phyloP scores from a whole-genome alignment of 2,113 vertebrate genomes.

The Aegotheles bennettii region DNA sequence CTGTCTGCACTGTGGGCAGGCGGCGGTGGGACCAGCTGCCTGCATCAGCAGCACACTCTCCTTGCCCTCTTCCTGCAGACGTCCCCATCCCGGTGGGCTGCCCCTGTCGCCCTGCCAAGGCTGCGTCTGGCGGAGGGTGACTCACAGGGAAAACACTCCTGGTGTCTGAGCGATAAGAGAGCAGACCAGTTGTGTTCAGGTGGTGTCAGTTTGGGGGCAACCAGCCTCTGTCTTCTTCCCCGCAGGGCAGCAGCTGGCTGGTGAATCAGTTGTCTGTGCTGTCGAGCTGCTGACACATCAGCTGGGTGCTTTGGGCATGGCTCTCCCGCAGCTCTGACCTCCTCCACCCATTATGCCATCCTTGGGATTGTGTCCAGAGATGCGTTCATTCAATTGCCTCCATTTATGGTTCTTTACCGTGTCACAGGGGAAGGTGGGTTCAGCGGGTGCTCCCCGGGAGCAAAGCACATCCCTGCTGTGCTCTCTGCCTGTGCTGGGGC shows the following conservation, averaged over 20 bases:
- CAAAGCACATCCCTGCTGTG: neutral
- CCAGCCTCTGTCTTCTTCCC: conserved; percentile 43
- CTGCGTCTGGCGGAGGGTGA: conserved; percentile 67
- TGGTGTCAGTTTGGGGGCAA: conserved; percentile 63
- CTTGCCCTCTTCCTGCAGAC: conserved; percentile 67
- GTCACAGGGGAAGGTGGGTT: neutral
- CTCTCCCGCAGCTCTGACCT: neutral
- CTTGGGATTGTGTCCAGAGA: neutral
- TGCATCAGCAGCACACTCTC: neutral
- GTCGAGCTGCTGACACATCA: conserved; percentile 10
- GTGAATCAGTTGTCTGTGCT: conserved; percentile 37
- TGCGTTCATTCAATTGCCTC: neutral
- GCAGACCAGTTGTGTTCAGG: conserved; percentile 62
- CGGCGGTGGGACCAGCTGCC: neutral
- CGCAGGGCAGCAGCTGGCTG: conserved; percentile 21
- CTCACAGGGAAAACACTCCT: conserved; percentile 62
- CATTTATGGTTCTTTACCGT: neutral
- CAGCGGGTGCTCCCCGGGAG: neutral
- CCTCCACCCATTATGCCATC: neutral
- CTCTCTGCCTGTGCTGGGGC: neutral
- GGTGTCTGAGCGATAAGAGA: conserved; percentile 59
- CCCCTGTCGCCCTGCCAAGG: conserved; percentile 48
- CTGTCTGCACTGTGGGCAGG: neutral
- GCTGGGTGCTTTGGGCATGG: neutral
- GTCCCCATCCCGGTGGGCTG: conserved; percentile 40